Base-by-base conservation (phyloP, 23 tunicate species). In the Trididemnum miniatum region DNA sequence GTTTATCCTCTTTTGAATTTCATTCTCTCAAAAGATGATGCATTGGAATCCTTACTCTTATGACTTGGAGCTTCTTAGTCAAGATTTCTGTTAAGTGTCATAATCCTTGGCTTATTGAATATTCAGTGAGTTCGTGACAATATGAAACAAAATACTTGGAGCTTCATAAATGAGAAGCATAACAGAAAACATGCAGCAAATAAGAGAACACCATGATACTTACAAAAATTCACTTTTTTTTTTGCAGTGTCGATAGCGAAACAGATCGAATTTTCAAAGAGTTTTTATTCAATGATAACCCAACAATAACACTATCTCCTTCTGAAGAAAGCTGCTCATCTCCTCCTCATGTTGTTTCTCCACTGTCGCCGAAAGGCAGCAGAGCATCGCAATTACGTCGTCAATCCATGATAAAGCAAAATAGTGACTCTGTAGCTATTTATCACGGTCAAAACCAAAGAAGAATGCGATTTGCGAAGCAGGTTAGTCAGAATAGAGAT, bases 261-360 rank as follows among this genome's bases (percentile, higher is more conserved):
- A 88, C 93, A 3, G 93, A 88, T 65, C 78, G 87, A 37, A 82
- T 88, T 0, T 88, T 88, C 78, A 88, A 88, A 77, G 84, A 77
- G 52, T 88, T 88, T 52, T 71, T 88, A 24, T 73, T 37, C 35
- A 82, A 79, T 28, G 87, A 88, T 30, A 67, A 34, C 18, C 23
- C 78, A 23, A 36, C 60, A 26, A 77, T 30, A 1, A 51, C 31
- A 50, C 20, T 38, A 1, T 30, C 54, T 5, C 23, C 82, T 1
- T 3, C 29, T 25, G 36, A 35, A 33, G 83, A 77, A 69, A 82
- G 65, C 24, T 39, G 52, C 35, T 73, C 81, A 1, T 78, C 81
- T 31, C 72, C 81, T 28, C 74, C 87, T 0, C 81, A 73, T 73
- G 36, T 74, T 15, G 73, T 81, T 35, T 80, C 87, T 0, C 38